phyloP scores from a whole-genome alignment of 2,888 invertebrate species.

The Seira ritae region DNA sequence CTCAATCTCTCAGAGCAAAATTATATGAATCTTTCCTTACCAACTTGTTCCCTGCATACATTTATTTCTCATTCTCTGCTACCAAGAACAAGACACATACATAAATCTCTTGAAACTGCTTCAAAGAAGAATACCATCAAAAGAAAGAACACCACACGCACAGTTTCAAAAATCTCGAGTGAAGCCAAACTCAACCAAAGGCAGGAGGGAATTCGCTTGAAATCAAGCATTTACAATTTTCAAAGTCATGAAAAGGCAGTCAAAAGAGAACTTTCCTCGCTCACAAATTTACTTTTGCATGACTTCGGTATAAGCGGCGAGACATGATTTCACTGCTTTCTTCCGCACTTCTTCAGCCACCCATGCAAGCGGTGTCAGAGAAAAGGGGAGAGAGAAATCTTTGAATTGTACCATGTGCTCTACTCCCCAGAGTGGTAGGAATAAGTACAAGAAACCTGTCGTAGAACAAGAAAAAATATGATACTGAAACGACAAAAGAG shows the following conservation, averaged over 20 bases:
- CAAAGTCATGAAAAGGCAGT: slow-evolving; percentile 17
- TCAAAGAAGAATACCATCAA: not conserved
- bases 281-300: not conserved
- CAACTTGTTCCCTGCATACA: too few relatives aligned
- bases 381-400: too few relatives aligned
- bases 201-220: slow-evolving; percentile 4
- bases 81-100: too few relatives aligned
- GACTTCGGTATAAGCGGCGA: too few relatives aligned
- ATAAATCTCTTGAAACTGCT: not conserved
- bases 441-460: not conserved
- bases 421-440: not conserved
- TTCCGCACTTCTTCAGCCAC: not conserved
- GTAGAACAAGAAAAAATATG: not conserved
- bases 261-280: not conserved
- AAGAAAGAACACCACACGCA: not conserved
- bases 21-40: too few relatives aligned
- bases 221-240: slow-evolving; percentile 14
- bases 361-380: too few relatives aligned
- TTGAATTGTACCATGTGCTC: not conserved
- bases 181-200: slow-evolving; percentile 20
- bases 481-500: slow-evolving; percentile 1
- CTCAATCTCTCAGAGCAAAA: too few relatives aligned
- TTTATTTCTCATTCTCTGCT: too few relatives aligned
- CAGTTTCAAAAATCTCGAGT: too few relatives aligned
- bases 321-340: slow-evolving; percentile 13